phyloP scores from a whole-genome alignment of 2,113 vertebrate genomes.

The Pedetes capensis region DNA sequence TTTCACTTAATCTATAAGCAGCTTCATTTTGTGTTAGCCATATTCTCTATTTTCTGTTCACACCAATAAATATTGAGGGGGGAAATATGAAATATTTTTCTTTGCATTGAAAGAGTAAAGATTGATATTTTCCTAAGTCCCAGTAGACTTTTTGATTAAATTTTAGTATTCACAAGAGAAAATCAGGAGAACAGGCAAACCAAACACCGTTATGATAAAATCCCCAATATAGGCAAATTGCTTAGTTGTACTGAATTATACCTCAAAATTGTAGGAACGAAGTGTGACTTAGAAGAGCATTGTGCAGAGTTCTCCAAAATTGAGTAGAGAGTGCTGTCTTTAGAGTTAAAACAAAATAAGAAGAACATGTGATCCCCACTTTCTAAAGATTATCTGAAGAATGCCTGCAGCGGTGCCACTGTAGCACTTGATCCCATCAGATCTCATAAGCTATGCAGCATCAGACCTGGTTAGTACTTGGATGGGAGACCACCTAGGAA shows the following conservation, averaged over 20 bases:
- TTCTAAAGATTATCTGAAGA: background rate
- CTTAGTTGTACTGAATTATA: background rate
- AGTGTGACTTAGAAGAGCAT: no score
- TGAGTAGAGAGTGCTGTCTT: background rate
- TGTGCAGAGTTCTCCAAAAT: background rate
- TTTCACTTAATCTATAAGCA: background rate
- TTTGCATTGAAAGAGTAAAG: background rate
- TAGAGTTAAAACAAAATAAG: background rate
- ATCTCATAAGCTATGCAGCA: no score
- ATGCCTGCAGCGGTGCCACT: no score
- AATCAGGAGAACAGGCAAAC: background rate
- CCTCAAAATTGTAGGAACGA: background rate
- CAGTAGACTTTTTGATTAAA: background rate
- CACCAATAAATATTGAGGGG: background rate
- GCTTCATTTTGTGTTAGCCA: background rate
- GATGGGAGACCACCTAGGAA: no score
- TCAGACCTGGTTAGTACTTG: no score
- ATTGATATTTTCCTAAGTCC: background rate
- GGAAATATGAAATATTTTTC: background rate
- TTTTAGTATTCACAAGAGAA: background rate
- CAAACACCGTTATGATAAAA: background rate
- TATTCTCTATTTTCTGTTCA: background rate
- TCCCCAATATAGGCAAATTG: background rate
- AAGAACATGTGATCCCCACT: background rate
- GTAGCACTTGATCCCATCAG: no score